Evolutionary conservation across 2,113 vertebrate species (phyloP).

Genomic region (Chloropsis cyanopogon): DNA sequence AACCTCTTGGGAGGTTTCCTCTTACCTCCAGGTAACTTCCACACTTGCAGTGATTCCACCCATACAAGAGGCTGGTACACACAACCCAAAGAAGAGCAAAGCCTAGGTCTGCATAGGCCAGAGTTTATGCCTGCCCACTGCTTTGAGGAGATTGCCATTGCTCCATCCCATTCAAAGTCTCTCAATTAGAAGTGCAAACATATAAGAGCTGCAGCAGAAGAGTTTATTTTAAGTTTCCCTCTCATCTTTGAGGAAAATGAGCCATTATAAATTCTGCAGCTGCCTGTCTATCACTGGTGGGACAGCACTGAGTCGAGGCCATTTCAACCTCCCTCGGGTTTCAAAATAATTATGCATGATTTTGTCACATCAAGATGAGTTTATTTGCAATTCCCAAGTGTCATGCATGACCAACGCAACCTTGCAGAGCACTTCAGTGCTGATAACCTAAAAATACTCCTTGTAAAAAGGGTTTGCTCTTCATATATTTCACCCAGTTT

Average conservation of each 20-base stretch:
- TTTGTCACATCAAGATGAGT: conserved; percentile 60
- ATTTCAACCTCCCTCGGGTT: conserved; percentile 34
- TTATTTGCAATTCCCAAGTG: conserved; percentile 59
- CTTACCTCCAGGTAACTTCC: neutral
- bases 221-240: conserved; percentile 35
- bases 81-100: neutral
- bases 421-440: neutral
- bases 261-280: conserved; percentile 42
- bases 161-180: neutral
- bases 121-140: neutral
- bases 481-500: conserved; percentile 35
- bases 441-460: conserved; percentile 4
- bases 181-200: neutral
- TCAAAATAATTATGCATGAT: conserved; percentile 56
- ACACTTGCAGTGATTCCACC: neutral
- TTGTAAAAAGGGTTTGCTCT: neutral
- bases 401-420: neutral
- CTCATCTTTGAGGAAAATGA: conserved; percentile 24
- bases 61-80: neutral
- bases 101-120: neutral
- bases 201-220: neutral
- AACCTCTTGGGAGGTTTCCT: neutral
- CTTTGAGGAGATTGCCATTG: neutral
- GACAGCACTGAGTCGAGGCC: conserved; percentile 36
- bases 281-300: conserved; percentile 40